Evolutionary conservation across 2,888 invertebrate species (phyloP).

Genomic region (Drosophila conformis): DNA sequence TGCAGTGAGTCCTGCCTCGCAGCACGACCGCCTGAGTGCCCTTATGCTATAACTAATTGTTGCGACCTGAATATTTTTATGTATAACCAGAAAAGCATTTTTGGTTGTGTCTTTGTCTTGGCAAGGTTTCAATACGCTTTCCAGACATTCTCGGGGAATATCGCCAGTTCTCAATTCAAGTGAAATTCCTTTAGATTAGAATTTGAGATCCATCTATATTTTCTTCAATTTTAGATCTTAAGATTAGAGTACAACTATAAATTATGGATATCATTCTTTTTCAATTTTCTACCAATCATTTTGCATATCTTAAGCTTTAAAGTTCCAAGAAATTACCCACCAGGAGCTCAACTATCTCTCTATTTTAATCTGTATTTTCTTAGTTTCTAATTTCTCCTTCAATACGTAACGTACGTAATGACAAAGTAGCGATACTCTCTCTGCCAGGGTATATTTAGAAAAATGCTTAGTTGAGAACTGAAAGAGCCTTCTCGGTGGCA

Average conservation of each 20-base stretch:
- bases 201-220: neutral
- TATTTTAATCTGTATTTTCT: neutral
- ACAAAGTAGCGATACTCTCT: neutral
- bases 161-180: neutral
- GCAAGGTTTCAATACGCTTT: neutral
- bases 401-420: neutral
- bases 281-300: no score
- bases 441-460: slow-evolving; percentile 4
- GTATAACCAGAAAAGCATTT: neutral
- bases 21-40: slow-evolving; percentile 41
- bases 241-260: neutral
- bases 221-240: neutral
- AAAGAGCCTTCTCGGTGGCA: slow-evolving; percentile 2
- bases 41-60: slow-evolving; percentile 78
- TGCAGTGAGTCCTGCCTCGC: slow-evolving; percentile 43
- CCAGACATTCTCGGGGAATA: neutral
- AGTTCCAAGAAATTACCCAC: neutral
- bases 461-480: slow-evolving; percentile 28
- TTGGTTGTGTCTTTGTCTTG: neutral
- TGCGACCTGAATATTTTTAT: slow-evolving; percentile 56
- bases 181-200: neutral
- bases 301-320: no score
- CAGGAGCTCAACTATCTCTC: neutral
- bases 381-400: neutral
- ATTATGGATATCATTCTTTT: no score